Conservation (phyloP, 2,888 invertebrate genomes). For the Acanthacorydalis orientalis region DNA sequence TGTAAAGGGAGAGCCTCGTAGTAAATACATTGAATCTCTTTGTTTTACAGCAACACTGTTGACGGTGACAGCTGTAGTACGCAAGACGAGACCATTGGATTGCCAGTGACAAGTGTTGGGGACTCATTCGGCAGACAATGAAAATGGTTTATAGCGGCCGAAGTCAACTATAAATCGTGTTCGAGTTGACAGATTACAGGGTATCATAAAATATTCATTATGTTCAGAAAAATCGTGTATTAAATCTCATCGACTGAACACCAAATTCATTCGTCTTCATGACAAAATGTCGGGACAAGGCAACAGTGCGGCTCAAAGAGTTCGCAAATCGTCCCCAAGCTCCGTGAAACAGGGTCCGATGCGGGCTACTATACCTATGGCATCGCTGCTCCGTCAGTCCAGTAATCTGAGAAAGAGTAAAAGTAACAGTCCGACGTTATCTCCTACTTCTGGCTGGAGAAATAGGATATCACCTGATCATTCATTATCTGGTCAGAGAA, state of each 20-base stretch:
- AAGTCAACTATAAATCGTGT: not conserved
- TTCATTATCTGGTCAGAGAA: conserved; percentile 50
- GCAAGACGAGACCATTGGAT: not conserved
- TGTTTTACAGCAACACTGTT: no score
- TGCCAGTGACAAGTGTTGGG: not conserved
- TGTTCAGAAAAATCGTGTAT: not conserved
- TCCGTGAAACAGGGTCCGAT: conserved; percentile 47
- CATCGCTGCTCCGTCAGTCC: conserved; percentile 48
- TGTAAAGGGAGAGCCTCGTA: no score
- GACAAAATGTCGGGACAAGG: conserved; percentile 20
- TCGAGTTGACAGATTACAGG: not conserved
- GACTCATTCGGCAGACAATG: not conserved
- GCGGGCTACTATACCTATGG: conserved; percentile 60
- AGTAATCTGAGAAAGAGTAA: conserved; percentile 37
- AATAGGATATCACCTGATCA: conserved; percentile 50
- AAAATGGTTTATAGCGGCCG: not conserved
- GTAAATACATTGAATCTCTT: no score
- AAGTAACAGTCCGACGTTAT: conserved; percentile 45
- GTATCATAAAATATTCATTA: not conserved
- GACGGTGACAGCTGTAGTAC: not conserved
- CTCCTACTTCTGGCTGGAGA: conserved; percentile 50
- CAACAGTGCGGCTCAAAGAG: conserved; percentile 22
- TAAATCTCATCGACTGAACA: not conserved
- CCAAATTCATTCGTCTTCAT: not conserved
- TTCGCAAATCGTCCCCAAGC: conserved; percentile 51